Base-by-base conservation (phyloP, 2,113 vertebrate genomes). In the Ceyx cyanopectus region DNA sequence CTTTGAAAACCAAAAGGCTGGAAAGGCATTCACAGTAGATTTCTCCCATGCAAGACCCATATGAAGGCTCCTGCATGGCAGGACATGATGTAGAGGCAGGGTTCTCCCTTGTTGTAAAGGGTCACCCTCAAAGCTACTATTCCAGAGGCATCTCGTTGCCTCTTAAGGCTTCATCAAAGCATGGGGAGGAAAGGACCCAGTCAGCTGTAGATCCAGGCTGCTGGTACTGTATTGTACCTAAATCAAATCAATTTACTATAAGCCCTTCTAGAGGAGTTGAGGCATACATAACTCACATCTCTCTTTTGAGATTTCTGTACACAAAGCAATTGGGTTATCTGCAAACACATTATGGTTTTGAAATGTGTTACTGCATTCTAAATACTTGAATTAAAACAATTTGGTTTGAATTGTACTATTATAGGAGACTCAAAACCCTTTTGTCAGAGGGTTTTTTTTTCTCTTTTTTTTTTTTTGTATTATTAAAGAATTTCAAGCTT, bases 341-440 rank as follows among this genome's bases (percentile, higher is more conserved):
- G 78, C 79, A 92, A 94, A 93, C n/a, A 29, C 76, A 86, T 97
- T 91, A 94, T 43, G 82, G 91, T 81, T 95, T 96, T 92, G 91
- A 96, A 94, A 96, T 93, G 43, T 94, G 91, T 94, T 93, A 92
- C 73, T 92, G 86, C 89, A 94, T 96, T 96, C 85, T 95, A 96
- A 96, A 94, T 95, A 92, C 82, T 93, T 94, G 92, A 96, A 94
- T 96, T 94, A 96, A 96, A 97, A 93, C 93, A 96, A 89, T 96
- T 96, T 96, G 62, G 73, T 86, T 94, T 95, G 87, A 92, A 93
- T 93, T 94, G 88, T 91, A 91, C 63, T 92, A 62, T 92, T 92
- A 95, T 76, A 90, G 37, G 10, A 86, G 87, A 91, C 78, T 94
- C 74, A 63, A 92, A 96, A 88, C 92, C 87, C 91, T 95, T 95